Evolutionary conservation across 2,888 invertebrate genomes (phyloP).

Genomic region (Elmis aenea): DNA sequence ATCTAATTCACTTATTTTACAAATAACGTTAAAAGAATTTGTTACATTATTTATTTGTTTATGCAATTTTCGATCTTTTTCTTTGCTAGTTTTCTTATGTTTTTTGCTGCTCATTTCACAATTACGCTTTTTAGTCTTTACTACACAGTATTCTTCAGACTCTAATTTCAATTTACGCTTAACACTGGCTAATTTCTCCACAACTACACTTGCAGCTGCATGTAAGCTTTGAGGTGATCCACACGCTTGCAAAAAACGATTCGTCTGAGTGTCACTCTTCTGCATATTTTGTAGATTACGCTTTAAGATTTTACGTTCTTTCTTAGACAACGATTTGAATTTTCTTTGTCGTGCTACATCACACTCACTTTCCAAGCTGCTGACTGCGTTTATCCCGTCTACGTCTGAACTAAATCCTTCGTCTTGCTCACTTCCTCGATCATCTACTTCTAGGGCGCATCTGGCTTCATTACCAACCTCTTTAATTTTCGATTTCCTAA

Average conservation of each 20-base stretch:
- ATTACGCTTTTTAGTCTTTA: conserved; percentile 26
- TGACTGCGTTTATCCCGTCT: conserved; percentile 2
- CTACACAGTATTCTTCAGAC: conserved; percentile 24
- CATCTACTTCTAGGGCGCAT: conserved; percentile 4
- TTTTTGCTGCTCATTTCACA: conserved; percentile 24
- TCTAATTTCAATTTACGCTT: conserved; percentile 25
- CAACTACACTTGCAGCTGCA: conserved; percentile 1
- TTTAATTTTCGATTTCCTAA: conserved; percentile 11
- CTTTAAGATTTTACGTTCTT: conserved; percentile 11
- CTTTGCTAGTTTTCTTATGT: conserved; percentile 31
- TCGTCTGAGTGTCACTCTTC: conserved; percentile 17
- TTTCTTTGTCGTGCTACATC: conserved; percentile 8
- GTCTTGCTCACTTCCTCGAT: conserved; percentile 12
- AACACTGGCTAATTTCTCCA: conserved; percentile 2
- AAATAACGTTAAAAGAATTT: conserved; percentile 34
- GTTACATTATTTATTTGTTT: conserved; percentile 36
- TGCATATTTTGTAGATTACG: conserved; percentile 10
- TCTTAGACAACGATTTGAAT: too few relatives aligned
- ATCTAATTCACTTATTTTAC: too few relatives aligned
- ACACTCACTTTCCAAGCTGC: background rate
- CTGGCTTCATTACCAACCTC: conserved; percentile 7
- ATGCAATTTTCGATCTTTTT: conserved; percentile 27
- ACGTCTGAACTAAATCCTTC: conserved; percentile 22
- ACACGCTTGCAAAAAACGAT: conserved; percentile 8
- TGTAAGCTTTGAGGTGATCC: too few relatives aligned